Conservation (phyloP, 1,140 invertebrate species). For the Rhynchophorus ferrugineus region DNA sequence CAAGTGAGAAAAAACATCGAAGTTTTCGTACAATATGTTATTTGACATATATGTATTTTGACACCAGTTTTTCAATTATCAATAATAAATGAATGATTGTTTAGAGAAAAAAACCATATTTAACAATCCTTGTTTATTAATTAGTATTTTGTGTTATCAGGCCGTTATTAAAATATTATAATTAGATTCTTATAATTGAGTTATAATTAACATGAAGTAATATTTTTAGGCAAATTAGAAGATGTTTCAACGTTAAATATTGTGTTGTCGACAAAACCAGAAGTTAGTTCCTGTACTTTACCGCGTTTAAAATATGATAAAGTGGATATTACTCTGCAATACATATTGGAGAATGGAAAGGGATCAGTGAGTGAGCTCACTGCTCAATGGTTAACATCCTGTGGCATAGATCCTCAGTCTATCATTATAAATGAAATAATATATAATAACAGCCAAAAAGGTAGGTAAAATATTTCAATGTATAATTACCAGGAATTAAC, state of each 20-base stretch:
- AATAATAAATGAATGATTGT: too few species aligned
- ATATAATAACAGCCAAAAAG: constrained; percentile 16
- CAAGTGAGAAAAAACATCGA: too few species aligned
- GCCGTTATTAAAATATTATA: too few species aligned
- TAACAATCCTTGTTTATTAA: too few species aligned
- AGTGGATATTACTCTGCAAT: constrained; percentile 62
- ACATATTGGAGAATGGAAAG: constrained; percentile 69
- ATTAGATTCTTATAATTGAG: too few species aligned
- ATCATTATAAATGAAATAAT: constrained; percentile 32
- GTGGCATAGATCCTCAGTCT: constrained; percentile 57
- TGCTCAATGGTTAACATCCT: constrained; percentile 68
- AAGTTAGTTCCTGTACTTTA: constrained; percentile 35
- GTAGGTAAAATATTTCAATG: not conserved
- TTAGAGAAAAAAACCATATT: too few species aligned
- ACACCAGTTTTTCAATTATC: too few species aligned
- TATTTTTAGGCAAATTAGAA: constrained; percentile 69
- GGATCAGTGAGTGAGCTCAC: constrained; percentile 77
- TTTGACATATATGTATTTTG: too few species aligned
- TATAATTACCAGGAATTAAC: not conserved
- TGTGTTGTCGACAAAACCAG: constrained; percentile 51
- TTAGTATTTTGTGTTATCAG: too few species aligned
- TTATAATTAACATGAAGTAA: too few species aligned
- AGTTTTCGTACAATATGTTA: too few species aligned
- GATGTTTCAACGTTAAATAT: constrained; percentile 75
- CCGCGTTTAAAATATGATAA: constrained; percentile 52